Evolutionary conservation across 2,888 invertebrate species (phyloP).

Genomic region (Aromia moschata): DNA sequence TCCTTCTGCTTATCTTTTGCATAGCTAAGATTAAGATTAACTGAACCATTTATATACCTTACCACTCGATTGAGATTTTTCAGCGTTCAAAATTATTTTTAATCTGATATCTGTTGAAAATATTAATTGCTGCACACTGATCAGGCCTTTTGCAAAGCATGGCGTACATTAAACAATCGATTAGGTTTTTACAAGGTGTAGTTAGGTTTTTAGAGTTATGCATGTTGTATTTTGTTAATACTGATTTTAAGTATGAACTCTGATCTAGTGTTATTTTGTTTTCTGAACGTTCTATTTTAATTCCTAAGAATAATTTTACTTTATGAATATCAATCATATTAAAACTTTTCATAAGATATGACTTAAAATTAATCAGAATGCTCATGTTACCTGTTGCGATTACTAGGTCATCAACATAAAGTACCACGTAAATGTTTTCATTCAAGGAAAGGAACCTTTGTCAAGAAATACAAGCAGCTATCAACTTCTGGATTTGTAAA

Average conservation of each 20-base stretch:
- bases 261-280: constrained; percentile 29
- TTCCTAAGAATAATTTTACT: constrained; percentile 20
- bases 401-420: constrained; percentile 6
- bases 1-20: background rate
- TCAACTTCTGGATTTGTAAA: constrained; percentile 1
- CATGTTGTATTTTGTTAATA: constrained; percentile 46
- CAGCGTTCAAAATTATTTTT: background rate
- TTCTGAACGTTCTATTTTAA: constrained; percentile 30
- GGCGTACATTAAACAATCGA: constrained; percentile 37
- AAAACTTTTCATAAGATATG: background rate
- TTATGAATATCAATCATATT: background rate
- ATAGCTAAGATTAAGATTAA: background rate
- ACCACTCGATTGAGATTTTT: background rate
- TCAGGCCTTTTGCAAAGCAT: constrained; percentile 41
- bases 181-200: constrained; percentile 38
- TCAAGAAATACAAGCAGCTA: background rate
- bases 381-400: background rate
- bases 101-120: background rate
- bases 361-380: background rate
- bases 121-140: constrained; percentile 35
- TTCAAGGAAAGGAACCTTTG: too few species aligned
- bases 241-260: constrained; percentile 35
- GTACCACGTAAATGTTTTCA: background rate
- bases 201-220: constrained; percentile 32
- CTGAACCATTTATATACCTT: constrained; percentile 2